These are phyloP conservation scores for Agapostemon virescens DNA, from an alignment of 2,888 invertebrate genomes.

Conservation along the genomic window DNA sequence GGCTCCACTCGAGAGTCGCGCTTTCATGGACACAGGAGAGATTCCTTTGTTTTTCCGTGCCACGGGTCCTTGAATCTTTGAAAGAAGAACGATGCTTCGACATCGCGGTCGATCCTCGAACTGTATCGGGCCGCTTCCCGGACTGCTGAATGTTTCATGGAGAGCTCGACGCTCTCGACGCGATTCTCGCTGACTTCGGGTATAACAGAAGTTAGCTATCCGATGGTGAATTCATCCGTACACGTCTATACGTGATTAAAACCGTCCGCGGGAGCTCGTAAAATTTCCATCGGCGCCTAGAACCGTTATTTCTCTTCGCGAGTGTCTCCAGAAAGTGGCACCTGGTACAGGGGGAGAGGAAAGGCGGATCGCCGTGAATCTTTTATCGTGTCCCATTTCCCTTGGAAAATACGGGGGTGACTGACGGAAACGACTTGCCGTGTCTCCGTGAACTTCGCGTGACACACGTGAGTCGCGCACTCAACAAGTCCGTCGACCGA, in stretches of 20 bases:
- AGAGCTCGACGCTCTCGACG: slow-evolving; percentile 18
- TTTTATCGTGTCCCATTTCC: slow-evolving; percentile 25
- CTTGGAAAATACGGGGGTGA: neutral
- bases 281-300: slow-evolving; percentile 22
- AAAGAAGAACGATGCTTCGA: slow-evolving; percentile 24
- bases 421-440: neutral
- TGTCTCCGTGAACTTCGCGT: neutral
- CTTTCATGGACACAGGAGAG: neutral
- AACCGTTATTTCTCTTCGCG: slow-evolving; percentile 11
- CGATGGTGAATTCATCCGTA: slow-evolving; percentile 4
- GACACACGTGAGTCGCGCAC: neutral
- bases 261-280: neutral
- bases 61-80: slow-evolving; percentile 34
- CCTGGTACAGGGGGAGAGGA: neutral
- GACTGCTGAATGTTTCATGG: slow-evolving; percentile 39
- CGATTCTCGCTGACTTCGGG: neutral
- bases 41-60: neutral
- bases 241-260: slow-evolving; percentile 23
- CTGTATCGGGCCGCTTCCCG: neutral
- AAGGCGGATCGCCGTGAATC: neutral
- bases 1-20: neutral
- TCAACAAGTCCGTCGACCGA: slow-evolving; percentile 1
- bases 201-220: neutral
- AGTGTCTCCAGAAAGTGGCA: neutral
- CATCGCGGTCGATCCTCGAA: neutral